Percentiles rank a stretch among this genome's conserved stretches.
These are phyloP conservation scores for Cetoscarus ocellatus DNA, from an alignment of 2,797 vertebrate genomes.

Conservation along the genomic window DNA sequence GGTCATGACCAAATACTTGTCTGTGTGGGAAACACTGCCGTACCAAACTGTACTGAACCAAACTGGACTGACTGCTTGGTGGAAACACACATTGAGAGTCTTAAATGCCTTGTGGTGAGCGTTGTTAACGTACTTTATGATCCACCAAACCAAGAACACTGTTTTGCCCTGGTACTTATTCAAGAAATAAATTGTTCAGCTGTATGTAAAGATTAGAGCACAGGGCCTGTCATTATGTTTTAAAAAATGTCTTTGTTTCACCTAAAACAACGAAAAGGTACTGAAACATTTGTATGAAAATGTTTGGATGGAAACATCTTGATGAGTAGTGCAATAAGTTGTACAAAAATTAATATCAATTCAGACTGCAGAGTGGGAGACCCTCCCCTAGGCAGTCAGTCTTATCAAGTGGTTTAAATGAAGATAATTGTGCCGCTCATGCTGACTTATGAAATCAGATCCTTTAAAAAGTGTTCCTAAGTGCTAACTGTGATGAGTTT, in stretches of 20 bases:
- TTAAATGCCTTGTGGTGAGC: conserved; percentile 5
- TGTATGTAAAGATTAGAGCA: conserved; percentile 12
- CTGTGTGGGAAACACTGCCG: no score
- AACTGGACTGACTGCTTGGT: no score
- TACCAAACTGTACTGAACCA: no score
- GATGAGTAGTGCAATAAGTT: neutral
- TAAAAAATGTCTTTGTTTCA: conserved; percentile 21
- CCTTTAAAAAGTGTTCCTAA: conserved; percentile 33
- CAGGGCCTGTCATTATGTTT: neutral
- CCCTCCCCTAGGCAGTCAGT: conserved; percentile 11
- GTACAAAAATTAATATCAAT: conserved; percentile 3
- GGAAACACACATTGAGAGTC: no score
- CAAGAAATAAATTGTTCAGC: conserved; percentile 10
- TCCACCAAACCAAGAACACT: neutral
- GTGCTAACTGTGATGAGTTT: conserved; percentile 48
- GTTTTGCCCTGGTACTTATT: conserved; percentile 32
- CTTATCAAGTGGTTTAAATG: conserved; percentile 9
- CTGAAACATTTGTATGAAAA: conserved; percentile 10
- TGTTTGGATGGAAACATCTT: neutral
- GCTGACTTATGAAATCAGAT: conserved; percentile 1
- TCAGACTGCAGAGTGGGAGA: conserved; percentile 3
- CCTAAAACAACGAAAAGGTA: conserved; percentile 35
- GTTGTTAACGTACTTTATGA: conserved; percentile 6
- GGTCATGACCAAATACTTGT: no score
- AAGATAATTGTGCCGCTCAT: conserved; percentile 14